Base-by-base conservation (phyloP, 1,140 invertebrate species). In the Cotesia vestalis region DNA sequence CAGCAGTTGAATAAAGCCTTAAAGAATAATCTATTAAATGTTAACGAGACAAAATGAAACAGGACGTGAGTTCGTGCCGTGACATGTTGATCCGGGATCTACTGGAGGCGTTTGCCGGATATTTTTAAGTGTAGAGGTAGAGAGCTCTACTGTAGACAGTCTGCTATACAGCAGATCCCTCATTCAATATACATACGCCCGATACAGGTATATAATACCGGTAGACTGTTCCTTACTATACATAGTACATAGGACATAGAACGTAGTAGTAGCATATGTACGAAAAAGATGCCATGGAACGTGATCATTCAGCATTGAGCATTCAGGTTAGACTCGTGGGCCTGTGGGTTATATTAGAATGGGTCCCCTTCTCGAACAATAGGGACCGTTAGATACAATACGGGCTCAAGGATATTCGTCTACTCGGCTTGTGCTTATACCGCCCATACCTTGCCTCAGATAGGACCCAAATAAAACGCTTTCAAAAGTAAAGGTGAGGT, bases 311-410 rank as follows among this genome's bases (percentile, higher is more conserved):
- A 27, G 27, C 27, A 27, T 27, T 27, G 27, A 27, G 27, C 27
- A 27, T 27, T 62, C 63, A 36, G 14, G 66, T 51, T 46, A 35
- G 20, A 9, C 17, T 51, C 51, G 17, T 53, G 27, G 66, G 63
- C 40, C 14, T 17, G 35, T 57, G 46, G 34, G 40, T 35, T 27
- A 52, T n/a, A 36, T 35, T 68, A 34, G 36, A n/a, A 46, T 27
- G 27, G 27, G 27, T 27, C 3, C 27, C 27, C 27, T 27, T 27
- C n/a, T 12, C 63, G 60, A 46, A 75, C 71, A 75, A 75, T 75
- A 68, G 71, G 62, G 71, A 75, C 74, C 71, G 74, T 75, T 73
- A 75, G 71, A 67, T 66, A 63, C 34, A 5, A 67, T 66, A 63
- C 34, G 12, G 55, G 63, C 62, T 38, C 20, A 62, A 59, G 70